phyloP scores from a whole-genome alignment of 2,113 vertebrate species.

The Toxotes chatareus region DNA sequence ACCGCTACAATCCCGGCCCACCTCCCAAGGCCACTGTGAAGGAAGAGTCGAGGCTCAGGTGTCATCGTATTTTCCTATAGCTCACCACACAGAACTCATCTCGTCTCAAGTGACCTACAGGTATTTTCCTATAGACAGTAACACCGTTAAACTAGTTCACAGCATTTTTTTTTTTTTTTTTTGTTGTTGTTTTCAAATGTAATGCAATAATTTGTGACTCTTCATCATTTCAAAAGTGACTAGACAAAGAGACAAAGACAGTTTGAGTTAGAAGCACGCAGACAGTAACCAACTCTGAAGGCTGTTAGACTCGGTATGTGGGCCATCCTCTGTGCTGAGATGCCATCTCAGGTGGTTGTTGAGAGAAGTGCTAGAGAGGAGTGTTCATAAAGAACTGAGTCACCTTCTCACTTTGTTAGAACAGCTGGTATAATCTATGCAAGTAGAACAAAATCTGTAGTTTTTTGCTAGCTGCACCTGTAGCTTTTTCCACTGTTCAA shows the following conservation, averaged over 20 bases:
- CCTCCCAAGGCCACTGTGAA: slow-evolving; percentile 78
- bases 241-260: not conserved
- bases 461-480: slow-evolving; percentile 61
- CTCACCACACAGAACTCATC: slow-evolving; percentile 60
- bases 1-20: slow-evolving; percentile 44
- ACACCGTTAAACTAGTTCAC: slow-evolving; percentile 44
- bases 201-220: not conserved
- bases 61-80: slow-evolving; percentile 79
- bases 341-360: slow-evolving; percentile 36
- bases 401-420: slow-evolving; percentile 24
- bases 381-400: slow-evolving; percentile 25
- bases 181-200: slow-evolving; percentile 2
- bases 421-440: slow-evolving; percentile 48
- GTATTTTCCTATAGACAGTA: slow-evolving; percentile 71
- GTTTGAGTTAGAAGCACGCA: not conserved
- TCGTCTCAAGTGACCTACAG: slow-evolving; percentile 74
- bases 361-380: slow-evolving; percentile 11
- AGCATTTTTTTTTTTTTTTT: not conserved
- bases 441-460: slow-evolving; percentile 25
- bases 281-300: slow-evolving; percentile 17
- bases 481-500: slow-evolving; percentile 44
- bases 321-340: slow-evolving; percentile 10
- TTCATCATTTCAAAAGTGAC: not conserved
- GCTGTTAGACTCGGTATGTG: slow-evolving; percentile 1
- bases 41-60: slow-evolving; percentile 71